These are phyloP conservation scores for Colletes latitarsis DNA, from an alignment of 1,140 invertebrate genomes.

Conservation along the genomic window DNA sequence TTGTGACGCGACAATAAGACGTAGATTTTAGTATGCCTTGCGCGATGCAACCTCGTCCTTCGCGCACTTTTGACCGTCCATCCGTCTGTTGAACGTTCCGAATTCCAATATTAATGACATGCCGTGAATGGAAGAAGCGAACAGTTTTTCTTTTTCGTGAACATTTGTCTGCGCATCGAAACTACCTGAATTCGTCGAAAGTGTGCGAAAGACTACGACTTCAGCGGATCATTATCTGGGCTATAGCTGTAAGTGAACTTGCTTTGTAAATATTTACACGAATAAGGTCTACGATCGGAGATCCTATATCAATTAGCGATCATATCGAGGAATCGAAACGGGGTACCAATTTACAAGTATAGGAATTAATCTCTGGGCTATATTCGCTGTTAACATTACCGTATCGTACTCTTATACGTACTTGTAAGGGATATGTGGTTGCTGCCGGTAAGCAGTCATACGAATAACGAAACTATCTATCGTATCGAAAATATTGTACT, in stretches of 20 bases:
- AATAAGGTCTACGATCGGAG: neutral
- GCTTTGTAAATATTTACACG: conserved; percentile 49
- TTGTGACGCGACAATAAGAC: conserved; percentile 77
- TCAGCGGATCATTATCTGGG: conserved; percentile 51
- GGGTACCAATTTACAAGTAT: conserved; percentile 28
- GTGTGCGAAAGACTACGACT: conserved; percentile 40
- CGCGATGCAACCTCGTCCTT: conserved; percentile 52
- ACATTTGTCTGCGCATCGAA: neutral
- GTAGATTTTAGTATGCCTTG: conserved; percentile 67
- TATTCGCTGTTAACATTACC: neutral
- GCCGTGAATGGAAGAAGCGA: too few relatives aligned
- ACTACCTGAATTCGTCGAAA: neutral
- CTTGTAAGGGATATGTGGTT: neutral
- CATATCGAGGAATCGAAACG: conserved; percentile 15
- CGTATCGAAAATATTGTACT: neutral
- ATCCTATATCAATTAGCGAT: conserved; percentile 5
- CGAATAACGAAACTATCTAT: neutral
- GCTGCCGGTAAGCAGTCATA: neutral
- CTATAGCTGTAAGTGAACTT: conserved; percentile 37
- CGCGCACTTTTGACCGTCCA: conserved; percentile 21
- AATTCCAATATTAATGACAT: too few relatives aligned
- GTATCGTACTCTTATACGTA: neutral
- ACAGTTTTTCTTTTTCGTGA: too few relatives aligned
- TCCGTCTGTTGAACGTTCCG: neutral
- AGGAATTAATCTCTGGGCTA: conserved; percentile 1